Conservation (phyloP, 2,113 vertebrate species). For the Stercorarius parasiticus region DNA sequence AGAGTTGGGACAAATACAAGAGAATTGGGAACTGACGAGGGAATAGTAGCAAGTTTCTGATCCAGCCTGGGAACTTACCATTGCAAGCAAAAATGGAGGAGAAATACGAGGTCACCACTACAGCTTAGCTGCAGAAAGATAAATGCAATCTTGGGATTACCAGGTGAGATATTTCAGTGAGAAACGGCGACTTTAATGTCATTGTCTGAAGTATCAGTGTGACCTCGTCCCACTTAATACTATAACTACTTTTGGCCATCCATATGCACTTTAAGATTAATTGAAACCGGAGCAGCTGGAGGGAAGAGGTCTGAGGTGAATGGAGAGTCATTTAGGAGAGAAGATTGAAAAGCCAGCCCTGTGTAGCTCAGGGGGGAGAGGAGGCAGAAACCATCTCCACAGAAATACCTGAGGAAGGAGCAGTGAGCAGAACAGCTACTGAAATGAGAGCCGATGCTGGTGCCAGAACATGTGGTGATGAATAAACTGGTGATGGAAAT, state of each 20-base stretch:
- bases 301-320: constrained; percentile 28
- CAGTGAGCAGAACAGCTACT: neutral
- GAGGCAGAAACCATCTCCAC: neutral
- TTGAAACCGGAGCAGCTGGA: neutral
- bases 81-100: neutral
- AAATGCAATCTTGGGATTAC: neutral
- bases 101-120: neutral
- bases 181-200: neutral
- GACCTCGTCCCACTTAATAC: neutral
- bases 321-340: constrained; percentile 8
- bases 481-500: neutral
- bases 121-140: neutral
- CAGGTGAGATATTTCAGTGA: neutral
- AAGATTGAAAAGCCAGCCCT: constrained; percentile 20
- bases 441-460: neutral
- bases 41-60: constrained; percentile 37
- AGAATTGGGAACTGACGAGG: neutral
- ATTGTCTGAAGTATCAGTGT: neutral
- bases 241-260: neutral
- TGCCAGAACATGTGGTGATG: neutral
- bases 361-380: neutral
- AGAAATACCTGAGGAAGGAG: neutral
- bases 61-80: neutral
- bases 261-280: neutral
- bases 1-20: neutral